Evolutionary conservation across 2,888 invertebrate genomes (phyloP).

Genomic region (Diabrotica balteata): DNA sequence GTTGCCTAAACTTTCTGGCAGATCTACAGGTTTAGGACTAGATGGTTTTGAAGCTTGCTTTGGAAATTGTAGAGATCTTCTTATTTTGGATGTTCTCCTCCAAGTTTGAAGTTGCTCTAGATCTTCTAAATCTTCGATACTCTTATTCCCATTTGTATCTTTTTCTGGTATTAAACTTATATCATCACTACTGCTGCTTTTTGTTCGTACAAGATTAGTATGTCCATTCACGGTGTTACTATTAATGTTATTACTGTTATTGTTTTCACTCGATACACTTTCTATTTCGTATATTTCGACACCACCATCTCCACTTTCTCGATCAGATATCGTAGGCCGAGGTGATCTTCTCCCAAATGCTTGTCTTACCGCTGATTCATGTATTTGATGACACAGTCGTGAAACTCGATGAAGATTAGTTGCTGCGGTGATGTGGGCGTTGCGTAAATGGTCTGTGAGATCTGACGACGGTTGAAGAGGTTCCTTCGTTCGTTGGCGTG

Average conservation of each 20-base stretch:
- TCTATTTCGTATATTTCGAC: constrained; percentile 53
- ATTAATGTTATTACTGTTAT: constrained; percentile 22
- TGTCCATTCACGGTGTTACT: constrained; percentile 40
- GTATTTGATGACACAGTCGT: constrained; percentile 61
- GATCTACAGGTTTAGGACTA: constrained; percentile 47
- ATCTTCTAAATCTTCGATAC: constrained; percentile 55
- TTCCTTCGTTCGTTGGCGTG: constrained; percentile 53
- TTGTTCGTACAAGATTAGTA: constrained; percentile 53
- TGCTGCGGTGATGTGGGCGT: constrained; percentile 47
- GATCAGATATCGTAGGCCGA: constrained; percentile 42
- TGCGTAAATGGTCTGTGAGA: constrained; percentile 36
- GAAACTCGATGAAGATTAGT: constrained; percentile 59
- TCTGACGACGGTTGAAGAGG: constrained; percentile 31
- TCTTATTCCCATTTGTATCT: constrained; percentile 48
- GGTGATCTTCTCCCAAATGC: constrained; percentile 48
- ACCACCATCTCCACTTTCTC: constrained; percentile 50
- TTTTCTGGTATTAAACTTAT: constrained; percentile 52
- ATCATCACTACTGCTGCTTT: constrained; percentile 63
- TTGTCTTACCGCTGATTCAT: constrained; percentile 58
- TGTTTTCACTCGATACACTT: constrained; percentile 26
- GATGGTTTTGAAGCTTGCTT: constrained; percentile 55
- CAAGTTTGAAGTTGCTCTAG: constrained; percentile 64
- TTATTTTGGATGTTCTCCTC: constrained; percentile 70
- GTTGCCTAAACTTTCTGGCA: constrained; percentile 63
- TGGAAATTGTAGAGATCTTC: constrained; percentile 73